Base-by-base conservation (phyloP, 2,888 invertebrate genomes). In the Argyra leucocephala region DNA sequence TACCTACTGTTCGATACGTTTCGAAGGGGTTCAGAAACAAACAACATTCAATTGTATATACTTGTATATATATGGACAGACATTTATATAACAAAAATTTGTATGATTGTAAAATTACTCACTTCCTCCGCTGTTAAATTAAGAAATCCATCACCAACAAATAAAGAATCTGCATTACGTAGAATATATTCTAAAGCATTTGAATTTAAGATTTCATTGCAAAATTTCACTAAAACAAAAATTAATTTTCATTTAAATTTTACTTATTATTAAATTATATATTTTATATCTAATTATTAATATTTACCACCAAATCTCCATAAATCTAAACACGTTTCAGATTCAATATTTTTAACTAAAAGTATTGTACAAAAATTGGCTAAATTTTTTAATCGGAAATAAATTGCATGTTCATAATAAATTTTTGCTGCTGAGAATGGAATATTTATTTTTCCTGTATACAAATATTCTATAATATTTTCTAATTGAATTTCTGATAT, bases 381-480 rank as follows among this genome's bases (percentile, higher is more conserved):
- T 26, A 61, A 61, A 61, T n/a, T 26, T 61, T 61, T 61, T 26
- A 61, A 61, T 4, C 61, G 61, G 26, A 61, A 61, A 61, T 61
- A 61, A 3, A 61, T 61, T 61, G 61, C 24, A 61, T 61, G 24
- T n/a, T 61, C 61, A 61, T 61, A 61, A 26, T 61, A 61, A 1
- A n/a, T 61, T 61, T 61, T 61, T n/a, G 26, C 26, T 12, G n/a
- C 12, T n/a, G 23, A 23, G 26, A 61, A 61, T 61, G 61, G 61
- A 9, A 61, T 26, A 24, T n/a, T 61, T 12, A 61, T 61, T 61
- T 26, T 24, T 24, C 61, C 61, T 4, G 61, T 61, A 61, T 61
- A 61, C n/a, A 61, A 61, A 61, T 61, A 61, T 26, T 26, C 61
- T n/a, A 61, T 26, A 26, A 61, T 61, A 61, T 61, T 61, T 61